Base-by-base conservation (phyloP, 2,113 vertebrate genomes). In the Tretioscincus oriximinensis region DNA sequence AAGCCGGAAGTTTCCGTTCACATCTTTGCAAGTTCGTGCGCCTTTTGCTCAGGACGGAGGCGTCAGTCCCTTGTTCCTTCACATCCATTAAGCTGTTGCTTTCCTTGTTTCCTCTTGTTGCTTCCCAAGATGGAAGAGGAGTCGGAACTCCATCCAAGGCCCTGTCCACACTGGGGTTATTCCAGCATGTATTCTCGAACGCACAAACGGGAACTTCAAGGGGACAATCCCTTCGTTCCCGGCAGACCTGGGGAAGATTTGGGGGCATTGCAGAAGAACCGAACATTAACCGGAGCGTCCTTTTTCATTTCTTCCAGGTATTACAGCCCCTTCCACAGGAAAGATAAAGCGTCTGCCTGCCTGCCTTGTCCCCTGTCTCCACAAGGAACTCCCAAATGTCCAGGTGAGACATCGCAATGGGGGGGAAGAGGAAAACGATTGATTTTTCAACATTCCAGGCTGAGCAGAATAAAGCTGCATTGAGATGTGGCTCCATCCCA, bases 331-430 rank as follows among this genome's bases (percentile, higher is more conserved):
- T 85, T 60, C 60, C 75, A 80, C 41, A 61, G 76, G 7, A 81
- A 41, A 29, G 77, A 78, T 9, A 84, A 87, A n/a, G 22, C 0
- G 14, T 81, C 85, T 79, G 83, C 81, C 54, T 97, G 93, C 78
- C 88, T 89, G 45, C 91, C 90, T 0, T 95, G 94, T 5, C 47
- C 90, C 35, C n/a, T 68, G 14, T 87, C 90, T 26, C 85, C 90
- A 54, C 81, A 2, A 73, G 87, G 83, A 78, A 82, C 84, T n/a
- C 87, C 1, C 0, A 82, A 86, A 31, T 96, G 95, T 84, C n/a
- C 86, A 73, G 94, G 96, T 96, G 81, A 64, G 21, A 9, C 4
- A 45, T 0, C 0, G 4, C 10, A 7, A 3, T 7, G 20, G 7
- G 20, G 7, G 29, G 41, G 9, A 1, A 1, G 1, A 54, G 31